Evolutionary conservation across 2,888 invertebrate genomes (phyloP).

Genomic region (Xanthostigma xanthostigma): DNA sequence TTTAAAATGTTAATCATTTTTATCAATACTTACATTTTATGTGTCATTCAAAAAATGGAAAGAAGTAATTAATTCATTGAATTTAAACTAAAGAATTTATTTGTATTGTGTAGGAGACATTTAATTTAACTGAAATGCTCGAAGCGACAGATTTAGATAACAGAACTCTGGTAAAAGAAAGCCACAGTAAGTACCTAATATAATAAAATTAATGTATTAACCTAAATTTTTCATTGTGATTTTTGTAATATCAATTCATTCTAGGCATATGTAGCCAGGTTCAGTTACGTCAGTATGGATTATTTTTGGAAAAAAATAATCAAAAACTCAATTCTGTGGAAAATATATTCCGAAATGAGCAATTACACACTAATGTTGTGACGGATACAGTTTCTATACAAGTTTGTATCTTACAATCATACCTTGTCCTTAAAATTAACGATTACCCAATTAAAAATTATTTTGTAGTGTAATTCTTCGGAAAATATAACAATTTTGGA

Average conservation of each 20-base stretch:
- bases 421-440: slow-evolving; percentile 13
- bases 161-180: slow-evolving; percentile 27
- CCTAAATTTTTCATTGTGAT: not conserved
- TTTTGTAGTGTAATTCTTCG: slow-evolving; percentile 27
- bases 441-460: slow-evolving; percentile 22
- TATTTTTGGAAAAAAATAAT: slow-evolving; percentile 33
- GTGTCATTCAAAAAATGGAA: too few species aligned
- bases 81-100: too few species aligned
- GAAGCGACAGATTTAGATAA: slow-evolving; percentile 23
- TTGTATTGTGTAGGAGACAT: not conserved
- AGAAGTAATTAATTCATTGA: too few species aligned
- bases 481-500: slow-evolving; percentile 53
- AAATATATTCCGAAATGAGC: slow-evolving; percentile 20
- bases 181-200: slow-evolving; percentile 22
- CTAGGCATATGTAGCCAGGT: slow-evolving; percentile 34
- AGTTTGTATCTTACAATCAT: not conserved
- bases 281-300: slow-evolving; percentile 35
- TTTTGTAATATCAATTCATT: slow-evolving; percentile 8
- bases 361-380: slow-evolving; percentile 10
- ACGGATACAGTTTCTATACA: not conserved
- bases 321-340: slow-evolving; percentile 22
- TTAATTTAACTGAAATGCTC: slow-evolving; percentile 20
- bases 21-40: too few species aligned
- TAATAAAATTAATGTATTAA: not conserved
- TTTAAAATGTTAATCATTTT: too few species aligned